Base-by-base conservation (phyloP, 2,888 invertebrate species). In the Acheta domesticus region DNA sequence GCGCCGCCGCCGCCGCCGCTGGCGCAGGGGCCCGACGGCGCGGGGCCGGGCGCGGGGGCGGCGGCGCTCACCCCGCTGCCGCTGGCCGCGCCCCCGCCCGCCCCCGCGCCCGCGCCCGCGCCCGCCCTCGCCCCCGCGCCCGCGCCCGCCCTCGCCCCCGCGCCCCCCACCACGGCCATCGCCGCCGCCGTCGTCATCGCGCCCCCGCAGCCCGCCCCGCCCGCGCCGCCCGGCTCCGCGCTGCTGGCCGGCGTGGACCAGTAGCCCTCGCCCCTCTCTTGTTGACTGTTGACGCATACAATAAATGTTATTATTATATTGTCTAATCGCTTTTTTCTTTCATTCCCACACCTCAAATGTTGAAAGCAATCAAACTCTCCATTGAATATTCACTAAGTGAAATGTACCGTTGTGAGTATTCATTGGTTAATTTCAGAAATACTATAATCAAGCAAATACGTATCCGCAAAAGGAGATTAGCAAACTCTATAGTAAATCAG, bases 71-170 rank as follows among this genome's bases (percentile, higher is more conserved):
- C 21, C 23, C n/a, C 23, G n/a, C n/a, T 12, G 23, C 4, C 75
- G 21, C 20, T n/a, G n/a, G n/a, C n/a, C n/a, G n/a, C 62, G 62
- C 62, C 14, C 16, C 62, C n/a, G 62, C 62, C 14, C 62, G 16
- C 62, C 62, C n/a, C 62, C 62, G 62, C 62, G 62, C 62, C 62
- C n/a, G 62, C 62, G n/a, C n/a, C n/a, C n/a, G n/a, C n/a, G n/a
- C n/a, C 3, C 2, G 75, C n/a, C n/a, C 12, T 8, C 75, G 23
- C n/a, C 75, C 19, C 50, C 50, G 19, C 50, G 2, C 50, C 14
- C 50, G 19, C 50, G 2, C 50, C 50, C 14, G 62, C 62, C 12
- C 23, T 4, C 23, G 23, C 23, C 23, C 23, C 23, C 23, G 23
- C 4, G 23, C 23, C 23, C 23, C 2, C 62, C 62, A 62, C 62